These are phyloP conservation scores for Sebastes melanostomus DNA, from an alignment of 2,797 vertebrate species.

Conservation along the genomic window DNA sequence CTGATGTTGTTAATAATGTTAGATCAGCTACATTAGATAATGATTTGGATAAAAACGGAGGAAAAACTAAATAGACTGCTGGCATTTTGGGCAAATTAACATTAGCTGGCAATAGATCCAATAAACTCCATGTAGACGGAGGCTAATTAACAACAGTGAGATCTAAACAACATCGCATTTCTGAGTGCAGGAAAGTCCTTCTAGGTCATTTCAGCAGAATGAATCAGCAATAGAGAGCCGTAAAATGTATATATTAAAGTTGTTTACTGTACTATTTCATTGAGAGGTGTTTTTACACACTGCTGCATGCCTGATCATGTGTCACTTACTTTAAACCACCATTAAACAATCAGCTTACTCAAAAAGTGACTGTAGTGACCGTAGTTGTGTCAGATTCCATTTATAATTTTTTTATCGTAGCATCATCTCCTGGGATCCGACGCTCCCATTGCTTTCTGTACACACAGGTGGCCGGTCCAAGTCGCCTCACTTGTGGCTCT, in stretches of 20 bases:
- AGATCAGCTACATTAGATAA: slow-evolving; percentile 1
- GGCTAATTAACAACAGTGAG: slow-evolving; percentile 23
- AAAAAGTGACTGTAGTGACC: background rate
- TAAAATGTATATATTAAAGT: background rate
- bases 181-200: background rate
- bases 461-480: slow-evolving; percentile 59
- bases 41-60: background rate
- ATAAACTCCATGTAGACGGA: background rate
- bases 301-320: background rate
- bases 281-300: background rate
- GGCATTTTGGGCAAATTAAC: background rate
- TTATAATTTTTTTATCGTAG: background rate
- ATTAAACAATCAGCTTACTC: background rate
- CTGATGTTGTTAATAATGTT: background rate
- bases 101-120: background rate
- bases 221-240: background rate
- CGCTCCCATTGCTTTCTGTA: slow-evolving; percentile 13
- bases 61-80: background rate
- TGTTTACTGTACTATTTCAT: background rate
- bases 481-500: slow-evolving; percentile 43
- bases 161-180: background rate
- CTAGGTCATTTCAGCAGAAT: background rate
- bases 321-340: background rate
- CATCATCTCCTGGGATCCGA: slow-evolving; percentile 5
- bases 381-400: background rate